phyloP scores from a whole-genome alignment of 1,140 invertebrate species.

The Drosophila tristis region DNA sequence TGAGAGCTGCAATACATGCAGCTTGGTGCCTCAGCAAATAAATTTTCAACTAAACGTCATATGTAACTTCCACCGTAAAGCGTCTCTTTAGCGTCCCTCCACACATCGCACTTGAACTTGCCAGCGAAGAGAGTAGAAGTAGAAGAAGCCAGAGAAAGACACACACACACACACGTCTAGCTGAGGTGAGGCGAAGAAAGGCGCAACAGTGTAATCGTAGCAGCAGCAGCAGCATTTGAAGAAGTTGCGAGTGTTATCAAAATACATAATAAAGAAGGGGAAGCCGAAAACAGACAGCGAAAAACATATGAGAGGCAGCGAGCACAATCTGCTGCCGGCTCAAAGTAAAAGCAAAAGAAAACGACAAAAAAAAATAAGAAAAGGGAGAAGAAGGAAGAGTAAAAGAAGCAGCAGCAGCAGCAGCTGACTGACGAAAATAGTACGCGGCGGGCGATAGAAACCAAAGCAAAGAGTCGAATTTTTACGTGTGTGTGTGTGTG shows the following conservation, averaged over 20 bases:
- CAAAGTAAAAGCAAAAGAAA: slow-evolving; percentile 29
- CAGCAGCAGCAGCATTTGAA: slow-evolving; percentile 31
- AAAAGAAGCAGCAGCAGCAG: slow-evolving; percentile 51
- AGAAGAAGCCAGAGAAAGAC: too few species aligned
- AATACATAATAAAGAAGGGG: slow-evolving; percentile 61
- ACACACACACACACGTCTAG: too few species aligned
- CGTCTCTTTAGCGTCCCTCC: too few species aligned
- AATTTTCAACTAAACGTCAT: too few species aligned
- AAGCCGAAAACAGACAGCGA: slow-evolving; percentile 30
- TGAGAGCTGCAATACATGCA: too few species aligned
- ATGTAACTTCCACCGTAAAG: too few species aligned
- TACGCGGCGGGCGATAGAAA: slow-evolving; percentile 61
- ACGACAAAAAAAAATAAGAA: slow-evolving; percentile 15
- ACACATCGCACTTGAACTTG: too few species aligned
- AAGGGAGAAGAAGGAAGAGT: slow-evolving; percentile 19
- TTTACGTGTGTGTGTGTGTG: slow-evolving; percentile 42
- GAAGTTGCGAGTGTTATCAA: slow-evolving; percentile 69
- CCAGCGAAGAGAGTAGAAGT: too few species aligned
- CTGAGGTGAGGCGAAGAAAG: slow-evolving; percentile 6
- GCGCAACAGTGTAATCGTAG: slow-evolving; percentile 17
- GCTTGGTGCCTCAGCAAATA: too few species aligned
- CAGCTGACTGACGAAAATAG: slow-evolving; percentile 70
- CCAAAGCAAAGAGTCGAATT: slow-evolving; percentile 58
- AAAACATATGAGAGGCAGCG: slow-evolving; percentile 62
- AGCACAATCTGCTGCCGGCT: slow-evolving; percentile 34